Conservation (phyloP, 2,797 vertebrate species). For the Microhierax caerulescens region DNA sequence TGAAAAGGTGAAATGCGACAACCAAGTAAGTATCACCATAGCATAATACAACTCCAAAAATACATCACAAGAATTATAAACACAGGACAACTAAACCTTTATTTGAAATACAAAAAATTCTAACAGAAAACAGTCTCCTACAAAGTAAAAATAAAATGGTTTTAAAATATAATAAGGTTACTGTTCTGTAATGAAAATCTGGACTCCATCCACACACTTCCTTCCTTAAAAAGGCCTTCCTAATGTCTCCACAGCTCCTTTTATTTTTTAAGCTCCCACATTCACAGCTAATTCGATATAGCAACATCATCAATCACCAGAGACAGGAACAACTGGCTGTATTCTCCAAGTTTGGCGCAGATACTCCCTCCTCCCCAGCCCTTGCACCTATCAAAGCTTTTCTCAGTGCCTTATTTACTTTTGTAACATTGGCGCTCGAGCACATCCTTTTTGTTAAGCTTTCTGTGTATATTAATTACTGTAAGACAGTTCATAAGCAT, state of each 20-base stretch:
- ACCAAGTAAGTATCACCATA: constrained; percentile 36
- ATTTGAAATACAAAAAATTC: constrained; percentile 46
- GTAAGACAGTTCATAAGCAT: not conserved
- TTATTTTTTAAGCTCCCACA: constrained; percentile 75
- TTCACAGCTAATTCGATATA: constrained; percentile 80
- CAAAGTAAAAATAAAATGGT: constrained; percentile 46
- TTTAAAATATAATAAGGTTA: constrained; percentile 58
- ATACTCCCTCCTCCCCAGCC: not conserved
- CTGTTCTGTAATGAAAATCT: constrained; percentile 74
- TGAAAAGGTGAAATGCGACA: constrained; percentile 58
- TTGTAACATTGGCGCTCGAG: not conserved
- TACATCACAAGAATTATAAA: constrained; percentile 4
- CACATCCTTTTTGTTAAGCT: not conserved
- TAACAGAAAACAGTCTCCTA: constrained; percentile 28
- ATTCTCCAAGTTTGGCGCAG: constrained; percentile 25
- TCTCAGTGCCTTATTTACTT: not conserved
- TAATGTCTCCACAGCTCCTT: constrained; percentile 70
- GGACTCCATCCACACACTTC: constrained; percentile 73
- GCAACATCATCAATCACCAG: constrained; percentile 80
- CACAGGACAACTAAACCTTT: not conserved
- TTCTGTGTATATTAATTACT: constrained; percentile 15
- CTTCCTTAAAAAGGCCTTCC: constrained; percentile 54
- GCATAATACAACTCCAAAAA: constrained; percentile 19
- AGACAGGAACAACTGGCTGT: constrained; percentile 59
- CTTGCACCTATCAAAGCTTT: constrained; percentile 9